Evolutionary conservation across 2,797 vertebrate species (phyloP).

Genomic region (Sciurus vulgaris): DNA sequence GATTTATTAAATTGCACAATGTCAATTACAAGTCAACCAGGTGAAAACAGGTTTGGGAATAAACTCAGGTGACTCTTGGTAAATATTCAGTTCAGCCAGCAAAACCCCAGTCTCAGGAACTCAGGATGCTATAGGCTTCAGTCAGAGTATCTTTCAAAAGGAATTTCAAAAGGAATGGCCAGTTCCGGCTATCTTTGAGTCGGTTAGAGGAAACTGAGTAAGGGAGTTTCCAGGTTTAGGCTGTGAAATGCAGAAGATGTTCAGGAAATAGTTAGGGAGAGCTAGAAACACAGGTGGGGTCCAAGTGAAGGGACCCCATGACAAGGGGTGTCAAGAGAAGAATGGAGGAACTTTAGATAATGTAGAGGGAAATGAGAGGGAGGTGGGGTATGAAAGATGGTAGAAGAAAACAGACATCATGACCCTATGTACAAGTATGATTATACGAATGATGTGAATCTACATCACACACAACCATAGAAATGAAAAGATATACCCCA

Average conservation of each 20-base stretch:
- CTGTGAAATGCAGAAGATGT: accelerated
- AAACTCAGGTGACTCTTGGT: not conserved
- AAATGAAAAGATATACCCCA: too few species aligned
- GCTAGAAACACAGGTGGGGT: not conserved
- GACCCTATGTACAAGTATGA: too few species aligned
- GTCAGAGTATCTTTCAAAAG: not conserved
- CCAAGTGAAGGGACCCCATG: too few species aligned
- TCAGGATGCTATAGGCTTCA: not conserved
- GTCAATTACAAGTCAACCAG: not conserved
- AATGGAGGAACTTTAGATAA: too few species aligned
- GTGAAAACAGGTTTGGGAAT: not conserved
- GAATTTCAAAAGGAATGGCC: not conserved
- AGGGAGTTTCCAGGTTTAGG: not conserved
- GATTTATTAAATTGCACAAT: not conserved
- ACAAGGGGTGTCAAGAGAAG: not conserved
- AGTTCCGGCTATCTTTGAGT: not conserved
- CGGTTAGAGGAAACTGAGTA: not conserved
- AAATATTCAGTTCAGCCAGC: not conserved
- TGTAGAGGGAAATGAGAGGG: too few species aligned
- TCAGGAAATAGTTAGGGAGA: not conserved
- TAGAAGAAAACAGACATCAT: too few species aligned
- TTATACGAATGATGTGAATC: too few species aligned
- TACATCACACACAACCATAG: too few species aligned
- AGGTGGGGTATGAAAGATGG: too few species aligned
- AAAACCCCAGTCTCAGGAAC: not conserved